Base-by-base conservation (phyloP, 1,140 invertebrate genomes). In the Drosophila azteca region DNA sequence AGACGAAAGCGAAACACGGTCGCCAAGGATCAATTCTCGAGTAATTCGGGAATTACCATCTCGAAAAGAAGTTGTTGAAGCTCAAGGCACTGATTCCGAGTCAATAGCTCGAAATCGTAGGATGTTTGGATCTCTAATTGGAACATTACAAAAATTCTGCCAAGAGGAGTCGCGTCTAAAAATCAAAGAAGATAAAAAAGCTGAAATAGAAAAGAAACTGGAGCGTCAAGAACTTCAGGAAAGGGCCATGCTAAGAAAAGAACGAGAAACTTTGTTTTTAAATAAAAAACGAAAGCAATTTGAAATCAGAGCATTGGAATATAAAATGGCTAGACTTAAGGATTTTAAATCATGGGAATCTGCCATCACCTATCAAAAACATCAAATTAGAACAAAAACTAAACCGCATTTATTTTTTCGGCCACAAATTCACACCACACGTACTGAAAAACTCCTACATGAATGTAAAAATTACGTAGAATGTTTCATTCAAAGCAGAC, bases 121-220 rank as follows among this genome's bases (percentile, higher is more conserved):
- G 69, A 99, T 99, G 96, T 99, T 99, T 93, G 97, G 98, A 24
- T 96, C 97, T 29, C 93, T 99, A 41, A 92, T 99, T 39, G 98
- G 98, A 4, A 99, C 98, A 45, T 92, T 99, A 70, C 97, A 98
- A 87, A 98, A 97, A 91, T 99, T 99, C 92, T 96, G 97, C 85
- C 96, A 97, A 90, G 98, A 99, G 91, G 97, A 99, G 92, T 97
- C 96, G 55, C 95, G 96, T 69, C 92, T 97, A 61, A 97, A 97
- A 92, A 94, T 94, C 88, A 95, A 95, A 90, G 95, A 95, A 90
- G 80, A 92, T 90, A 95, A 83, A 93, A 93, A 93, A 88, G 96
- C 96, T 9, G 95, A 97, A 93, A 96, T 99, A 31, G 98, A 99
- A 92, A 95, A 96, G 65, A 97, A 98, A 92, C 94, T 99, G 35